Evolutionary conservation across 2,797 vertebrate species (phyloP), one percentile per base, ranked within the genome.

Genomic region (Acanthiza pusilla): DNA sequence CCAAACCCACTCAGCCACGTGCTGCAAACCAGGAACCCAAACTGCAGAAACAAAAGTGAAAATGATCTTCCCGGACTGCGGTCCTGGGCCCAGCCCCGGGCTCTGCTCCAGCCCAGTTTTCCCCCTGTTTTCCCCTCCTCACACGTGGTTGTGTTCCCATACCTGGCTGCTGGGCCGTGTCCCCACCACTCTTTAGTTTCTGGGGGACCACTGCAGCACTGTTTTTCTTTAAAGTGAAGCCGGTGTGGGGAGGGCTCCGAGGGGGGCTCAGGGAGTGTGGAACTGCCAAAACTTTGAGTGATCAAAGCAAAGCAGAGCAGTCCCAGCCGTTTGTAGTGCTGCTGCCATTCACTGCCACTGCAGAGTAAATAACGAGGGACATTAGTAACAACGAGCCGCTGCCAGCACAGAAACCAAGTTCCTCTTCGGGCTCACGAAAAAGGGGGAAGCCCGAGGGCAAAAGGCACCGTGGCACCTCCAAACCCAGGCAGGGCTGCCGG

Each of bases 371-470:
- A 93, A 89, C 4, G 4, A 89, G 82, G 55, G 92, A 77, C 93
- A 89, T 95, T 95, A 95, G 94, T 95, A 95, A 93, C 90, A 74
- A 60, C 10, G 3, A 76, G 42, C 38, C 73, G 32, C 68, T 87
- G 90, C 88, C 79, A 77, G 94, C 32, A 53, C 63, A 70, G 76
- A 67, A 85, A 88, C 7, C 76, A n/a, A 91, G 84, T 72, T 90
- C 88, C 88, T 77, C 9, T 0, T 34, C 11, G 21, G 71, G 71
- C 38, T 87, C 58, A 17, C 0, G 3, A 83, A 47, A 68, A 55
- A 87, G 19, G 5, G 68, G 43, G 60, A 84, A 86, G 62, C 58
- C 50, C 1, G 1, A 78, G 47, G 51, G 71, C 45, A 45, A 67
- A 58, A 73, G 11, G 7, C 9, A 15, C 36, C 27, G 25, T 6